These are phyloP conservation scores for Cantharis rufa DNA, from an alignment of 2,888 invertebrate species.

Conservation along the genomic window DNA sequence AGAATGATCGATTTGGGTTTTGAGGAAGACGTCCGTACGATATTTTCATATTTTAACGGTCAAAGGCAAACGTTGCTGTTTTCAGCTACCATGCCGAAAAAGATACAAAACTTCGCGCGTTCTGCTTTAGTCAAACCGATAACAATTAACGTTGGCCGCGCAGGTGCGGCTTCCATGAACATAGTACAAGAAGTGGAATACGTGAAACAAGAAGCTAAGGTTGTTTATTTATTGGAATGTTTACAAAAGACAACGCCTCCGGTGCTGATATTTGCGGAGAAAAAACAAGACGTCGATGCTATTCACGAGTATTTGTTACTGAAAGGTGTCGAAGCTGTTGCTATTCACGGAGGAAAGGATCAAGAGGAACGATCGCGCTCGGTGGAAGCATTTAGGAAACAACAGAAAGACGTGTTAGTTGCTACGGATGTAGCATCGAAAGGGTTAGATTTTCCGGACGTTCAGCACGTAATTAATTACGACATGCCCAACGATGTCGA, in stretches of 20 bases:
- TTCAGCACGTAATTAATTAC: conserved; percentile 98
- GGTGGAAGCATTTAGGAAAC: conserved; percentile 89
- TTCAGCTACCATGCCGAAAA: conserved; percentile 99
- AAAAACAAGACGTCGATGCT: conserved; percentile 98
- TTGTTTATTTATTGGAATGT: conserved; percentile 90
- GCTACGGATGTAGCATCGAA: conserved; percentile 99
- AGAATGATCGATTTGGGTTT: conserved; percentile 99
- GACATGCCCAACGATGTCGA: conserved; percentile 99
- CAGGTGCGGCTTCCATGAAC: conserved; percentile 96
- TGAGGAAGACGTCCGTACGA: conserved; percentile 97
- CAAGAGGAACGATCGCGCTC: conserved; percentile 95
- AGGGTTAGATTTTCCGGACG: conserved; percentile 96
- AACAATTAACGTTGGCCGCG: conserved; percentile 97
- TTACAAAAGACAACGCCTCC: conserved; percentile 96
- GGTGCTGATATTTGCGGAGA: conserved; percentile 97
- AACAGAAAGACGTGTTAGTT: conserved; percentile 95
- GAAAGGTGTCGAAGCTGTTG: conserved; percentile 97
- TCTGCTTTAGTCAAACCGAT: conserved; percentile 96
- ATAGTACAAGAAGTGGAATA: conserved; percentile 97
- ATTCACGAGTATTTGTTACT: conserved; percentile 97
- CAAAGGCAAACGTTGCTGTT: conserved; percentile 96
- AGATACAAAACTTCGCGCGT: conserved; percentile 97
- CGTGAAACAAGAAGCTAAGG: conserved; percentile 95
- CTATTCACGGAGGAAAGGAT: conserved; percentile 99
- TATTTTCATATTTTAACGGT: conserved; percentile 97